phyloP scores from a whole-genome alignment of 2,113 vertebrate species.

The Rissa tridactyla region DNA sequence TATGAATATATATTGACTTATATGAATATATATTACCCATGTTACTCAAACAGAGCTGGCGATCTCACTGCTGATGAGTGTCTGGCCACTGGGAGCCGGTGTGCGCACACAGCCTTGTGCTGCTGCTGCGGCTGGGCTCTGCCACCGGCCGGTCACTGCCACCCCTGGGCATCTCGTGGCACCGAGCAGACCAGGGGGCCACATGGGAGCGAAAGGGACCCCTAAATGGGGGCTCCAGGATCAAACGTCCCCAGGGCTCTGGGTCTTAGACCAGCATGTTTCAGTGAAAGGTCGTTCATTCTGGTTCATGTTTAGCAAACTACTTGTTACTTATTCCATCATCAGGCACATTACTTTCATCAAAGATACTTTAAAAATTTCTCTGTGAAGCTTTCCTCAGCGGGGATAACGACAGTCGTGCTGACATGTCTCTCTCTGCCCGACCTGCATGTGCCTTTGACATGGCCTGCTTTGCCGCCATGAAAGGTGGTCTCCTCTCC shows the following conservation, averaged over 20 bases:
- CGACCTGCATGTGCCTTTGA: not conserved
- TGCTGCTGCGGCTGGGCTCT: not conserved
- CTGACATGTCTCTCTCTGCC: not conserved
- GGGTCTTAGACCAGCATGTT: not conserved
- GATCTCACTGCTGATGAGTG: accelerated
- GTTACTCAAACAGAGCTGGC: not conserved
- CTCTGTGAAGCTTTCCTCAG: not conserved
- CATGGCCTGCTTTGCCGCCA: not conserved
- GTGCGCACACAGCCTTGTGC: accelerated
- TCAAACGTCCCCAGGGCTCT: accelerated
- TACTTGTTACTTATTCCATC: not conserved
- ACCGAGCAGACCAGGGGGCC: not conserved
- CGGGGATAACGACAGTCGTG: not conserved
- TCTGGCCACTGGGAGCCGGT: accelerated
- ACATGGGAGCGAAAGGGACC: not conserved
- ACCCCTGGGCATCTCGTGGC: not conserved
- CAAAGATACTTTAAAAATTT: not conserved
- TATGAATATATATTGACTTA: not conserved
- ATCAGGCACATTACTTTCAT: not conserved
- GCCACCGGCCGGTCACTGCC: not conserved
- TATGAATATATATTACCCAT: not conserved
- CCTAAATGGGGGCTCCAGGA: not conserved
- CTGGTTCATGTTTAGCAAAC: not conserved
- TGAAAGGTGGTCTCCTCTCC: not conserved
- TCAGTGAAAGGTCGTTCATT: not conserved